Percentiles rank a stretch among this genome's conserved stretches.
These are phyloP conservation scores for Cactoblastis cactorum DNA, from an alignment of 2,888 invertebrate species.

Conservation along the genomic window DNA sequence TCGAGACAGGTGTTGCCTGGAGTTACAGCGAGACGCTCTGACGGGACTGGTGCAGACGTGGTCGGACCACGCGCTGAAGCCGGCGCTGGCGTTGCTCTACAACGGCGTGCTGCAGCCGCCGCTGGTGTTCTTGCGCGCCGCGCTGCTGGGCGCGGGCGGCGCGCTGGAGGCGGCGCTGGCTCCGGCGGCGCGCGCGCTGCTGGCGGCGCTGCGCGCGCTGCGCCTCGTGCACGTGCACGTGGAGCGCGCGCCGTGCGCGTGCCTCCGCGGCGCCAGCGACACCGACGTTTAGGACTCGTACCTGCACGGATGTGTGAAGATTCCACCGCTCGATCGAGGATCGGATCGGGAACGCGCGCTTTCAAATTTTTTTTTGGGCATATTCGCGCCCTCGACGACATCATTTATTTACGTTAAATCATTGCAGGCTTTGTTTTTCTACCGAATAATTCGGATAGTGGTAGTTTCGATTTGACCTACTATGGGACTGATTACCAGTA, in stretches of 20 bases:
- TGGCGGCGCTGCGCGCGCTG: conserved; percentile 32
- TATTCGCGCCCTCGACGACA: no score
- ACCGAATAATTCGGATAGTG: no score
- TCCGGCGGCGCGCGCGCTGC: conserved; percentile 39
- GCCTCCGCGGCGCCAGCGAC: conserved; percentile 21
- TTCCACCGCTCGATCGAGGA: no score
- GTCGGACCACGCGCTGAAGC: conserved; percentile 85
- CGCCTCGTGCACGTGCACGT: conserved; percentile 41
- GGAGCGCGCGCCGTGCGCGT: conserved; percentile 7
- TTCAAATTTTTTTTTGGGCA: no score
- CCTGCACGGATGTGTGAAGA: neutral
- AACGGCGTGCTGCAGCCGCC: conserved; percentile 85
- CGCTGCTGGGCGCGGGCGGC: conserved; percentile 80
- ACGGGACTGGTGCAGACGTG: conserved; percentile 35
- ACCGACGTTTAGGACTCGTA: neutral
- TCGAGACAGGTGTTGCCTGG: conserved; percentile 30
- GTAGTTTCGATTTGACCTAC: no score
- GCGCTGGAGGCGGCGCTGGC: conserved; percentile 36
- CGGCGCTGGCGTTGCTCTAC: conserved; percentile 82
- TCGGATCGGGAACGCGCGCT: no score
- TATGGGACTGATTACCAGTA: no score
- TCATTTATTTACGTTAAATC: no score
- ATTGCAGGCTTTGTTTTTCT: no score
- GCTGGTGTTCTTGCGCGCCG: conserved; percentile 80
- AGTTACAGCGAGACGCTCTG: conserved; percentile 32